These are phyloP conservation scores for Copidosoma aretas DNA, from an alignment of 2,888 invertebrate genomes.

Conservation along the genomic window DNA sequence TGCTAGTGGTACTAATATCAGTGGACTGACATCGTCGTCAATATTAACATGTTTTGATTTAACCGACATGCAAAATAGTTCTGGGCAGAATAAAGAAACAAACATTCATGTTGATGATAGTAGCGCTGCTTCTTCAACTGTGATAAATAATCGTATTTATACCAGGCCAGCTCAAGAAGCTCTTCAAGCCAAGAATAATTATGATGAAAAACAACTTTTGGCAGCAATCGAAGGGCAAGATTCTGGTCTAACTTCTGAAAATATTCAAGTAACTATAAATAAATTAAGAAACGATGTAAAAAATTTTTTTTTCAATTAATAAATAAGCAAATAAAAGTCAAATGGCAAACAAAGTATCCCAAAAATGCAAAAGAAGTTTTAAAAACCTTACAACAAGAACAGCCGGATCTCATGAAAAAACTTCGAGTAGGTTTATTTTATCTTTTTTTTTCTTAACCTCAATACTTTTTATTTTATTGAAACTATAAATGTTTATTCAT, in stretches of 20 bases:
- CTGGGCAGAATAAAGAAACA: neutral
- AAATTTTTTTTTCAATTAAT: no score
- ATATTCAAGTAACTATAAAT: no score
- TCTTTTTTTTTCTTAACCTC: no score
- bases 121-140: neutral
- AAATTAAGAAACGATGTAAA: no score
- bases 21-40: neutral
- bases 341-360: no score
- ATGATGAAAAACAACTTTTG: neutral
- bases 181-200: neutral
- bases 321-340: no score
- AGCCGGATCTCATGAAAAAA: no score
- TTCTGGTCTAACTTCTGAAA: neutral
- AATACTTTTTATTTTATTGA: no score
- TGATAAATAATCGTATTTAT: neutral
- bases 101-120: neutral
- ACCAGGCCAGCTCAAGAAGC: neutral
- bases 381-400: no score
- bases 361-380: no score
- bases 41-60: neutral
- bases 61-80: neutral
- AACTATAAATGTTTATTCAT: no score
- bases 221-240: neutral
- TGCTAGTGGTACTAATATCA: neutral
- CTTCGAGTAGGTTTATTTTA: no score